phyloP scores from a whole-genome alignment of 2,888 invertebrate species.

The Lepidochitona cinerea region DNA sequence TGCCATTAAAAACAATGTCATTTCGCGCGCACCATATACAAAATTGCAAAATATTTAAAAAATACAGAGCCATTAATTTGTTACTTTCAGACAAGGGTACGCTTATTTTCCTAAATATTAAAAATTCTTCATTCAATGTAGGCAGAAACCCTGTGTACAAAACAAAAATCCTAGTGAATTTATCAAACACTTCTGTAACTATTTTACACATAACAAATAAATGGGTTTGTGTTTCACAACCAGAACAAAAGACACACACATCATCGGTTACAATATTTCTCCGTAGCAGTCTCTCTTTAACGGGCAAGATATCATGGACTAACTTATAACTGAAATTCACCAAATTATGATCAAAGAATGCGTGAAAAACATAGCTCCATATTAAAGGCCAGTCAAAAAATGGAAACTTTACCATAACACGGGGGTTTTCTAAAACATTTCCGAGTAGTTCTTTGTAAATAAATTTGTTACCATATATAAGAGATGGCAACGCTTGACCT shows the following conservation, averaged over 20 bases:
- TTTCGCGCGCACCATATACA: too few species aligned
- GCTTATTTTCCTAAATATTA: too few species aligned
- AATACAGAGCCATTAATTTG: too few species aligned
- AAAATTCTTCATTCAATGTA: background rate
- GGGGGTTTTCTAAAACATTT: background rate
- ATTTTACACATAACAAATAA: background rate
- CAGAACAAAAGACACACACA: background rate
- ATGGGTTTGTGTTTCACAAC: background rate
- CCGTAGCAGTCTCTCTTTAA: background rate
- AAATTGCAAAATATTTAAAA: too few species aligned
- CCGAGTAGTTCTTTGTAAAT: background rate
- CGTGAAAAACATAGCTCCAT: background rate
- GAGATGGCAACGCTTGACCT: background rate
- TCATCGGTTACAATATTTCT: background rate
- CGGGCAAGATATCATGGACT: background rate
- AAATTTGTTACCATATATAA: background rate
- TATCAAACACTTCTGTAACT: background rate
- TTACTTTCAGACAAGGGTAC: too few species aligned
- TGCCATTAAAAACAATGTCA: too few species aligned
- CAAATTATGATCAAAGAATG: background rate
- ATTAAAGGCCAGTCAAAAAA: background rate
- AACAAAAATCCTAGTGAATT: background rate
- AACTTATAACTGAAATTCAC: background rate
- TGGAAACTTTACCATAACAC: background rate
- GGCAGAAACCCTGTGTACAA: background rate